A percentile compares a stretch with the other conserved stretches of the same genome.
phyloP scores from a whole-genome alignment of 2,888 invertebrate species.

The Keiferia lycopersicella region DNA sequence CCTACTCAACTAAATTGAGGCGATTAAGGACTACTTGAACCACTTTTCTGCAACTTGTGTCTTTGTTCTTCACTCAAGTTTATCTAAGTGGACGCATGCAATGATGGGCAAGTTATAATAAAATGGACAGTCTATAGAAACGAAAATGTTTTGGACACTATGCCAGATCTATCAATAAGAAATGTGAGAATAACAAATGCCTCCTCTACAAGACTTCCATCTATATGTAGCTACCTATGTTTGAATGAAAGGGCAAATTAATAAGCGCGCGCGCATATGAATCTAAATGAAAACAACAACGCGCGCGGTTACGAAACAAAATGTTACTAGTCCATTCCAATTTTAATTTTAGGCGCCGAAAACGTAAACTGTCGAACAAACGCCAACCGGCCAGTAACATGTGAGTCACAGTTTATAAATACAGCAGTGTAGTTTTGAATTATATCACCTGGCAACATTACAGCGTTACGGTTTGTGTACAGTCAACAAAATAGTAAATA shows the following conservation, averaged over 20 bases:
- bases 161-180: no score
- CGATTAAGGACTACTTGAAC: no score
- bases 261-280: constrained; percentile 14
- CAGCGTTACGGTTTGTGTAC: constrained; percentile 25
- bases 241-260: constrained; percentile 11
- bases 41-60: no score
- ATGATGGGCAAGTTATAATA: no score
- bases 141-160: no score
- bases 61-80: no score
- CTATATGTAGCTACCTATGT: background rate
- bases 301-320: constrained; percentile 48
- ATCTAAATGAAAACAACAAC: constrained; percentile 26
- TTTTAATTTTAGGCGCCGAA: constrained; percentile 63
- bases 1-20: no score
- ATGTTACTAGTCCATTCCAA: constrained; percentile 47
- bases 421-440: constrained; percentile 52
- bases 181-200: no score
- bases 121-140: no score
- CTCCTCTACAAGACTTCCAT: background rate
- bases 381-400: constrained; percentile 48
- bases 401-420: constrained; percentile 56
- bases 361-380: constrained; percentile 26
- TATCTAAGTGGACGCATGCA: no score
- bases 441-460: constrained; percentile 61
- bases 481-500: constrained; percentile 23